Conservation (phyloP, 1,140 invertebrate genomes). For the Drosophila mauritiana region DNA sequence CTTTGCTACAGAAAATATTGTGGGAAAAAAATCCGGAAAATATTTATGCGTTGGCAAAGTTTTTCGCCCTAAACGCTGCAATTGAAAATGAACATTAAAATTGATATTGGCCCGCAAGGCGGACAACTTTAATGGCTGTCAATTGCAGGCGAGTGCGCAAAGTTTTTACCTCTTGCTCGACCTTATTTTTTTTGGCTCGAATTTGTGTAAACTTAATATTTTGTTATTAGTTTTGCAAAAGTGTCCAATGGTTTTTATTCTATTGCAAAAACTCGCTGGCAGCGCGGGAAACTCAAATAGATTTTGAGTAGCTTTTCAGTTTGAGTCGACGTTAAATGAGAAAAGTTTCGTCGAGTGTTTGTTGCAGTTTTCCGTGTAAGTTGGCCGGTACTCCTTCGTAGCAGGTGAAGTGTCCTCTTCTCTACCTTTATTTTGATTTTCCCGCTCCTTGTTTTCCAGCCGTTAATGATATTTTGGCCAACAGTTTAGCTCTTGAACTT, state of each 20-base stretch:
- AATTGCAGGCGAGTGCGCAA: slow-evolving; percentile 54
- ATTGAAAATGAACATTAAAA: slow-evolving; percentile 77
- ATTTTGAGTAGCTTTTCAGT: slow-evolving; percentile 82
- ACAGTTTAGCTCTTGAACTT: slow-evolving; percentile 34
- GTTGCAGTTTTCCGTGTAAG: slow-evolving; percentile 74
- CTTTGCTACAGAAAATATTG: slow-evolving; percentile 6
- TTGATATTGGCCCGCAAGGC: slow-evolving; percentile 61
- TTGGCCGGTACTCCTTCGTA: slow-evolving; percentile 24
- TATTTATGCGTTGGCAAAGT: slow-evolving; percentile 37
- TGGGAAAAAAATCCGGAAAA: not conserved
- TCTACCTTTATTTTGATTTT: not conserved
- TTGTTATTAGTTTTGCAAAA: slow-evolving; percentile 70
- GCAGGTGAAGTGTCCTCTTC: slow-evolving; percentile 56
- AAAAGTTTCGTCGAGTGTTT: slow-evolving; percentile 77
- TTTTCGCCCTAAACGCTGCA: slow-evolving; percentile 48
- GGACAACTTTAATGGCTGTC: slow-evolving; percentile 67
- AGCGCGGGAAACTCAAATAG: slow-evolving; percentile 62
- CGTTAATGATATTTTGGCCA: slow-evolving; percentile 67
- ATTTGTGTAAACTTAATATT: slow-evolving; percentile 77
- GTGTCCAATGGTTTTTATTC: slow-evolving; percentile 65
- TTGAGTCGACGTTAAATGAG: slow-evolving; percentile 78
- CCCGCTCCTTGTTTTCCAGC: slow-evolving; percentile 21
- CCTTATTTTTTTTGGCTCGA: slow-evolving; percentile 6
- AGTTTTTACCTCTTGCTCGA: slow-evolving; percentile 31
- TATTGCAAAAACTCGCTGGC: slow-evolving; percentile 15